Evolutionary conservation across 2,888 invertebrate genomes (phyloP), one percentile per base, ranked within the genome.

Genomic region (Ypsolopha scabrella): DNA sequence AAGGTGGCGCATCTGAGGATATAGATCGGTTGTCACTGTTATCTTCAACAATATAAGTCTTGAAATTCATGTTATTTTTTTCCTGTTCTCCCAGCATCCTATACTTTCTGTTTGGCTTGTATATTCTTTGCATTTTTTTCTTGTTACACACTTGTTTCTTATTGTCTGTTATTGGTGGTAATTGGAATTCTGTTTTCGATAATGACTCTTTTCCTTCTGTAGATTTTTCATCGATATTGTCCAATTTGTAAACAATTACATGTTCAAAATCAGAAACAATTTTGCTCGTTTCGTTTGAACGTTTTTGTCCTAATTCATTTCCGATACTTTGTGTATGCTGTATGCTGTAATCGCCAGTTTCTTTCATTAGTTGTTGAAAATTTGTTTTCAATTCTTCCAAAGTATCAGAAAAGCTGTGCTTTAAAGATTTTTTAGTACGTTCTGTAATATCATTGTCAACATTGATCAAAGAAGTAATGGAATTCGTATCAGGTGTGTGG

Each of bases 401-500:
- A 41, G 72, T 68, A 55, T 79, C 74, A 8, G 82, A 80, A 64
- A 75, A 80, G 37, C 61, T 59, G 48, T 65, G 66, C 9, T 51
- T 51, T 24, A 38, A 14, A 9, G 44, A 24, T 9, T 37, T 44
- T 37, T 47, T 37, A 8, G 37, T 37, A 38, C 45, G 36, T 34
- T 45, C 45, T 36, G 38, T 34, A 41, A 37, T 7, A 8, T 50
- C 46, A 8, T 43, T 49, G 24, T 39, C 14, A 7, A 33, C n/a
- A 7, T 52, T 43, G 55, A 66, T 67, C 11, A 85, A 65, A 34
- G 70, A 65, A 65, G 83, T 82, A 52, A 86, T 63, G 13, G 86
- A 86, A 64, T 63, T 74, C 0, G 81, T 77, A 60, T 69, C 68
- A 8, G 86, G 85, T 13, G 86, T 86, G 57, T 82, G 80, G 39